These are phyloP conservation scores for Microcebus ravelobensis DNA, from an alignment of 2,113 vertebrate species.

Conservation along the genomic window DNA sequence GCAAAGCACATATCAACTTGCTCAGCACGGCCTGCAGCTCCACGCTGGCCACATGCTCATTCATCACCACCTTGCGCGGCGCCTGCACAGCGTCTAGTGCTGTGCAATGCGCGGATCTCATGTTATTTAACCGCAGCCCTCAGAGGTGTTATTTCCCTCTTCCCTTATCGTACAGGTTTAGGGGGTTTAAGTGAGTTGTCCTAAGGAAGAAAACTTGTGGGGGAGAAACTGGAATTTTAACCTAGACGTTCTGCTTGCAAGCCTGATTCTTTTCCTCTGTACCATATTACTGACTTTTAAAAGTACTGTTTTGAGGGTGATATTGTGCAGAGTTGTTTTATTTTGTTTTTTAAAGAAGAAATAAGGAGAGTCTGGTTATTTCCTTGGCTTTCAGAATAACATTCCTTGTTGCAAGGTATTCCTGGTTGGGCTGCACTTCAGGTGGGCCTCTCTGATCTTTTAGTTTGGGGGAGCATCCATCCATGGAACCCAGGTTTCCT, in stretches of 20 bases:
- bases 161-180: not conserved
- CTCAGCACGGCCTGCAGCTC: not conserved
- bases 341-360: not conserved
- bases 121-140: not conserved
- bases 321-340: not conserved
- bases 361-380: not conserved
- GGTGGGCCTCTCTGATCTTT: not conserved
- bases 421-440: not conserved
- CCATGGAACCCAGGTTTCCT: not conserved
- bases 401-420: not conserved
- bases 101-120: not conserved
- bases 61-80: not conserved
- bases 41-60: fast-evolving
- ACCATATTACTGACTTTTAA: not conserved
- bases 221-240: not conserved
- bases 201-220: not conserved
- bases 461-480: not conserved
- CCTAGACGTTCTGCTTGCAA: not conserved
- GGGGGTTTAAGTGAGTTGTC: not conserved
- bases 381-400: not conserved
- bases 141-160: not conserved
- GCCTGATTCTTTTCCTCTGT: not conserved
- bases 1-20: not conserved
- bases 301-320: not conserved
- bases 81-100: not conserved